These are phyloP conservation scores for Chelonoidis abingdonii DNA, from an alignment of 2,113 vertebrate genomes.

Conservation along the genomic window DNA sequence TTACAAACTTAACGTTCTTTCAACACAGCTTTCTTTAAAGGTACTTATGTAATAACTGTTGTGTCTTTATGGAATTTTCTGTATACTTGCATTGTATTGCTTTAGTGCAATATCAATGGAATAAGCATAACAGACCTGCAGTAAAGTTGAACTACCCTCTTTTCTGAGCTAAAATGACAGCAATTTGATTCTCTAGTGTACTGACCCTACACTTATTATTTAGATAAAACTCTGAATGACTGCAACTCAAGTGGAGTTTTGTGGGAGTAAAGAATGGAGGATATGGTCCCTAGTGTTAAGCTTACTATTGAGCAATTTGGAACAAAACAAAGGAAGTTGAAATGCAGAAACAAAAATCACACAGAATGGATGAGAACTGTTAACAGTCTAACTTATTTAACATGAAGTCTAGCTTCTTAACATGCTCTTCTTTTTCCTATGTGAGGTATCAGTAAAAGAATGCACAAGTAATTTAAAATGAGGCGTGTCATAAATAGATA, in stretches of 20 bases:
- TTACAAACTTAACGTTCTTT: background rate
- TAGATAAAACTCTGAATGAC: background rate
- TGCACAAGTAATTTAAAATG: background rate
- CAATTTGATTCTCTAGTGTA: background rate
- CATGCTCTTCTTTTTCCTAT: fast-evolving
- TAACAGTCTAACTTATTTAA: background rate
- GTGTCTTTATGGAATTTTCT: background rate
- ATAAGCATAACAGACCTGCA: background rate
- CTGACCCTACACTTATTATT: background rate
- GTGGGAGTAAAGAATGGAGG: background rate
- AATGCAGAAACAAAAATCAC: background rate
- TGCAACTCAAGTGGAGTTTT: background rate
- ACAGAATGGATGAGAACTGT: background rate
- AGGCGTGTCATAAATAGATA: background rate
- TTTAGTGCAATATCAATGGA: background rate
- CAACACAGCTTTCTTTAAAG: background rate
- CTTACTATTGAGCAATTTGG: background rate
- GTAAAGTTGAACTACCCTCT: background rate
- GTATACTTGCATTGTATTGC: background rate
- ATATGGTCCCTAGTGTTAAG: background rate
- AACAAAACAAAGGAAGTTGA: background rate
- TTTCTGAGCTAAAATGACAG: background rate
- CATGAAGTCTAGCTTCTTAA: background rate
- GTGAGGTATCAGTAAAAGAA: background rate
- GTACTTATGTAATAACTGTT: background rate